phyloP scores from a whole-genome alignment of 2,888 invertebrate species.

The Orgyia antiqua region DNA sequence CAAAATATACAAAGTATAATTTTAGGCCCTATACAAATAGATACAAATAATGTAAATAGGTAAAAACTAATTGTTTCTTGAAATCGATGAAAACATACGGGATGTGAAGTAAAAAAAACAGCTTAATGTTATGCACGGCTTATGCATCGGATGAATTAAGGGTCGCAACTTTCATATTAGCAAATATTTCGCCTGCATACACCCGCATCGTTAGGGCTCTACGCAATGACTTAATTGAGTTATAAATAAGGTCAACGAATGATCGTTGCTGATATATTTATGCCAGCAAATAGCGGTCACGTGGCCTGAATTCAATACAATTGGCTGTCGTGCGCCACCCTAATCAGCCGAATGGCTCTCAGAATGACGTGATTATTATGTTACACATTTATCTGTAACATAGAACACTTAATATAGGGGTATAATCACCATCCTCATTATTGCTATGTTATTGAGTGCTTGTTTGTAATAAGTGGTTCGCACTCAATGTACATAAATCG shows the following conservation, averaged over 20 bases:
- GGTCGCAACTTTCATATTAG: no score
- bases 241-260: slow-evolving; percentile 63
- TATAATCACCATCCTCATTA: slow-evolving; percentile 7
- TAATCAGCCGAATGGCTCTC: slow-evolving; percentile 48
- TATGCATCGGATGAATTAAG: no score
- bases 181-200: slow-evolving; percentile 19
- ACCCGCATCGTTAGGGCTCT: slow-evolving; percentile 59
- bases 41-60: no score
- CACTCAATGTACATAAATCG: no score
- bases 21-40: no score
- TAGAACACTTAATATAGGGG: slow-evolving; percentile 35
- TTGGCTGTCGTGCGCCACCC: slow-evolving; percentile 50
- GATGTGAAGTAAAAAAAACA: no score
- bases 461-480: no score
- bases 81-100: no score
- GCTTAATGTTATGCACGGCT: no score
- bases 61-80: no score
- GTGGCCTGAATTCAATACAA: slow-evolving; percentile 66
- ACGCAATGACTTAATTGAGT: slow-evolving; percentile 63
- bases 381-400: slow-evolving; percentile 46
- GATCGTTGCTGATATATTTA: slow-evolving; percentile 58
- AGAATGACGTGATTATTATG: slow-evolving; percentile 69
- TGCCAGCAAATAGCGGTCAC: slow-evolving; percentile 69
- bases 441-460: slow-evolving; percentile 3
- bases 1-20: no score